Conservation (phyloP, 2,797 vertebrate genomes). For the Scyliorhinus canicula region DNA sequence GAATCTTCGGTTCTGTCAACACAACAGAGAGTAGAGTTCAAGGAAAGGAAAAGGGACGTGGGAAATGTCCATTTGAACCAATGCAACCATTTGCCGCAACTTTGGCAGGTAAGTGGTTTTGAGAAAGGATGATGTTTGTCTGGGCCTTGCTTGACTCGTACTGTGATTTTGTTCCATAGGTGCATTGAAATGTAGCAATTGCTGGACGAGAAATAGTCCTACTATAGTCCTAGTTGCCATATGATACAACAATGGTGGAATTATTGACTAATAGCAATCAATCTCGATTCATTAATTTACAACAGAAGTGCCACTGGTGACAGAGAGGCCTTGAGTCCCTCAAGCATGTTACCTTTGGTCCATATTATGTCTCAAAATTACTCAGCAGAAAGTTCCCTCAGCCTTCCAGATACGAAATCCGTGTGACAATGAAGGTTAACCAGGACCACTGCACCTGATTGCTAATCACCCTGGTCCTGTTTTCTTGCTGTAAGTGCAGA, state of each 20-base stretch:
- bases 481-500: not conserved
- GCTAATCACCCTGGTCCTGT: not conserved
- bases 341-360: no score
- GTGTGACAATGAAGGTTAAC: not conserved
- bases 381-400: no score
- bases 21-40: constrained; percentile 58
- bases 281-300: no score
- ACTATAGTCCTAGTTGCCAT: not conserved
- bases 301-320: no score
- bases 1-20: constrained; percentile 62
- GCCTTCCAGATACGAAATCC: no score
- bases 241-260: not conserved
- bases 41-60: constrained; percentile 71
- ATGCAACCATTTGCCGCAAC: constrained; percentile 76
- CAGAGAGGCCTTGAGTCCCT: no score
- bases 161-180: not conserved
- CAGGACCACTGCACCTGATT: not conserved
- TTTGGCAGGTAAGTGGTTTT: constrained; percentile 69
- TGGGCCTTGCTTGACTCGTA: not conserved
- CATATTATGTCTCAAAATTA: no score
- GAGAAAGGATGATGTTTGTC: not conserved
- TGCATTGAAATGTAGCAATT: not conserved
- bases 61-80: constrained; percentile 83
- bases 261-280: no score
- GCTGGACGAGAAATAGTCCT: not conserved